Conservation (phyloP, 1,140 invertebrate species). For the Pseudomyrmex flavicornis region DNA sequence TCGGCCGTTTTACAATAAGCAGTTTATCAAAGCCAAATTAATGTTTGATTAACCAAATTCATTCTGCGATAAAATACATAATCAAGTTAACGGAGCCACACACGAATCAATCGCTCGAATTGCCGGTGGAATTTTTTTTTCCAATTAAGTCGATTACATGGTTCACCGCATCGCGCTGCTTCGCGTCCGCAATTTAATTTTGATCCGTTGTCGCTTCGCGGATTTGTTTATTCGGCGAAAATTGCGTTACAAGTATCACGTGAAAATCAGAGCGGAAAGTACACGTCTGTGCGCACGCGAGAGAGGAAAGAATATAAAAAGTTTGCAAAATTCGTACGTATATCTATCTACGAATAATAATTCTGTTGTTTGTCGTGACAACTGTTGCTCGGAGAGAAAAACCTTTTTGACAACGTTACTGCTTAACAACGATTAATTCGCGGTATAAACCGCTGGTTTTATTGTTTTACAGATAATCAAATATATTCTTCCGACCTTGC, state of each 20-base stretch:
- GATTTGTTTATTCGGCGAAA: conserved; percentile 32
- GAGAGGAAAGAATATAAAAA: not conserved
- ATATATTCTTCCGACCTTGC: not conserved
- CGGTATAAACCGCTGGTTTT: not conserved
- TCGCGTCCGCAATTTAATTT: conserved; percentile 31
- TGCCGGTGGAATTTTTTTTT: conserved; percentile 38
- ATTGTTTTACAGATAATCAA: not conserved
- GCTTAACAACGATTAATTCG: conserved; percentile 3
- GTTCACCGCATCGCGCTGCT: conserved; percentile 26
- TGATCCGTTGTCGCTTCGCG: not conserved
- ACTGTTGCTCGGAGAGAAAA: not conserved
- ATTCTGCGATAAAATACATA: conserved; percentile 26
- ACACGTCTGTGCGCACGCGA: not conserved
- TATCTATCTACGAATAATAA: not conserved
- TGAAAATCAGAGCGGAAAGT: not conserved
- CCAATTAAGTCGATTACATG: conserved; percentile 52
- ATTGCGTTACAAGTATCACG: conserved; percentile 14
- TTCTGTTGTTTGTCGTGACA: not conserved
- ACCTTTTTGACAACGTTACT: not conserved
- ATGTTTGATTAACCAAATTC: conserved; percentile 24
- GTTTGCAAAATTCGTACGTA: not conserved
- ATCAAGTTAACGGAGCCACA: conserved; percentile 25
- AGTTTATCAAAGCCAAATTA: conserved; percentile 18
- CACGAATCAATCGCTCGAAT: conserved; percentile 25
- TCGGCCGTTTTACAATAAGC: not conserved